A percentile compares a stretch with the other conserved stretches of the same genome.
Conservation (phyloP, 2,113 vertebrate species). For the Noturus placidus region DNA sequence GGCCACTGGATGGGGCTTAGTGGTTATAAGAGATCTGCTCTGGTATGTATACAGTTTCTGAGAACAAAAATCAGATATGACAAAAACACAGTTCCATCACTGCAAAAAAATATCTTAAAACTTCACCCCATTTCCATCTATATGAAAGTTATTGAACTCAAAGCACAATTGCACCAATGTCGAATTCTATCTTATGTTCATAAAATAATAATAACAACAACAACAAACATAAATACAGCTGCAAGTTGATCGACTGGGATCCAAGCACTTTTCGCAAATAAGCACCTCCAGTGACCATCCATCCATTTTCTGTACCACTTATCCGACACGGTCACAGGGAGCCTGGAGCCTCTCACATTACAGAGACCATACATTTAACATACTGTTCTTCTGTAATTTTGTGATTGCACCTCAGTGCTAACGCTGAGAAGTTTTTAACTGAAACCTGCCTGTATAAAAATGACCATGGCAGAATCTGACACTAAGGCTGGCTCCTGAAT, state of each 20-base stretch:
- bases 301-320: too few species aligned
- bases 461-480: not conserved
- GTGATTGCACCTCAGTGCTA: not conserved
- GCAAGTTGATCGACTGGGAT: too few species aligned
- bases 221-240: not conserved
- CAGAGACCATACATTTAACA: not conserved
- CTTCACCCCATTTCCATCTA: too few species aligned
- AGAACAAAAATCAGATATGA: not conserved
- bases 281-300: not conserved
- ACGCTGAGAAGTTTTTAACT: not conserved
- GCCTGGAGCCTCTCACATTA: not conserved
- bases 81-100: too few species aligned
- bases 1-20: too few species aligned
- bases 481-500: not conserved
- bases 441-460: not conserved
- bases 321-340: too few species aligned
- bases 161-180: not conserved
- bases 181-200: not conserved
- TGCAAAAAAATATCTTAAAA: not conserved
- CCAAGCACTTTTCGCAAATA: not conserved
- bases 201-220: not conserved
- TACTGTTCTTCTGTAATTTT: not conserved
- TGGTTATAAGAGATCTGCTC: not conserved
- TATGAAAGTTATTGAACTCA: not conserved
- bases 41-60: not conserved